Evolutionary conservation across 1,140 invertebrate species (phyloP), one percentile per base, ranked within the genome.

Genomic region (Copidosoma floridanum): DNA sequence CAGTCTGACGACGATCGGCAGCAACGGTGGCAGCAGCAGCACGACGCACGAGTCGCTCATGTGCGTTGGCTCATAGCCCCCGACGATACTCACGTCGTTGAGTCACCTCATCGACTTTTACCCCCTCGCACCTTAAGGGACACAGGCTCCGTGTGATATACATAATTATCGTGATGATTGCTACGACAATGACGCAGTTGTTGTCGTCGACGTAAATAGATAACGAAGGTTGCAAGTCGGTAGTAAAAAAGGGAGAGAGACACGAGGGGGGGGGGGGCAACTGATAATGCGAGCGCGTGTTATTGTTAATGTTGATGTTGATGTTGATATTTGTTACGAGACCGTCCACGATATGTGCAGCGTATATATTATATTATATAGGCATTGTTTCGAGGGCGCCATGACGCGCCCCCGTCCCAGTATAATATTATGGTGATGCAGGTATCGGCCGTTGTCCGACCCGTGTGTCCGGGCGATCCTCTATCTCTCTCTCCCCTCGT

Each of bases 51-150:
- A 80, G 60, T 79, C 78, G 61, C 63, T 79, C 2, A 80, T 79
- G 77, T 79, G 78, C 68, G 77, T 78, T 18, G 78, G 78, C 48
- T 78, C 78, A 80, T 80, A 80, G 78, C 78, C 77, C 66, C 70
- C 70, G 51, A 77, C 70, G 55, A 77, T 74, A 63, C 69, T 77
- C 52, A 74, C 75, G 40, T 76, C 72, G 69, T 68, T 78, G 69
- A 77, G 75, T 68, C 77, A 78, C 61, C 72, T 78, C 71, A 77
- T 78, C 69, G 75, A 78, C 69, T 78, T 77, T 52, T 75, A 77
- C 64, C 76, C 76, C 40, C 38, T 76, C 20, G 71, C 67, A 63
- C 65, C 68, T 10, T 68, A 66, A 53, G 66, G 60, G 20, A 69
- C 66, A 26, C 24, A n/a, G n/a, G n/a, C n/a, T 35, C 27, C 21